Evolutionary conservation across 1,140 invertebrate genomes (phyloP), one percentile per base, ranked within the genome.

Genomic region (Listronotus bonariensis): DNA sequence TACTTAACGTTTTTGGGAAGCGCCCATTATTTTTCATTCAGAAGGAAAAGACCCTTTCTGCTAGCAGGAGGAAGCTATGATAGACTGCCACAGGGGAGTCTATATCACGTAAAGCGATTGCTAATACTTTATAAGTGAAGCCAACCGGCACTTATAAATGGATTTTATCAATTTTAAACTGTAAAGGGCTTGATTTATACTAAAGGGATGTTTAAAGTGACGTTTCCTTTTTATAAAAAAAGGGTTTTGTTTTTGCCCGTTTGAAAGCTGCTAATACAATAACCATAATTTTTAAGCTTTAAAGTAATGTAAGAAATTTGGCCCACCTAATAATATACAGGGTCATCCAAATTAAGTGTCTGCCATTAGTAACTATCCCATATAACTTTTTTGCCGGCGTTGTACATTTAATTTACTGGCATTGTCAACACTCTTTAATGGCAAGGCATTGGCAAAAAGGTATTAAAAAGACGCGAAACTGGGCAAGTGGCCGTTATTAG

Each of bases 131-230:
- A 75, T 76, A 77, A 76, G 76, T 76, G 74, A 77, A 78, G 68
- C 76, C 73, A 71, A 75, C 73, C 76, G 71, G 76, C 74, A 63
- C 69, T 76, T 78, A 78, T 78, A 78, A 76, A 78, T 78, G 76
- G 74, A 76, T 77, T 77, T 78, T 77, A 78, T 78, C 76, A 77
- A 77, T 78, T 78, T 78, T 72, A 76, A 78, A 75, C 62, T 69
- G 51, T 66, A 68, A 63, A 70, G 64, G 65, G 51, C 60, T 67
- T 73, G 74, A 74, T 76, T 74, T 74, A 76, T 71, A 70, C 69
- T 18, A 53, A 65, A 51, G 54, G 53, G 54, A 57, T 41, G 12
- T 11, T 34, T 43, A 18, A 54, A 55, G 61, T 63, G 52, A 55
- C 46, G 17, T 53, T 10, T 42, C 40, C 14, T 45, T 45, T 34